These are phyloP conservation scores for Sylvilagus bachmani DNA, from an alignment of 2,113 vertebrate genomes.

Conservation along the genomic window DNA sequence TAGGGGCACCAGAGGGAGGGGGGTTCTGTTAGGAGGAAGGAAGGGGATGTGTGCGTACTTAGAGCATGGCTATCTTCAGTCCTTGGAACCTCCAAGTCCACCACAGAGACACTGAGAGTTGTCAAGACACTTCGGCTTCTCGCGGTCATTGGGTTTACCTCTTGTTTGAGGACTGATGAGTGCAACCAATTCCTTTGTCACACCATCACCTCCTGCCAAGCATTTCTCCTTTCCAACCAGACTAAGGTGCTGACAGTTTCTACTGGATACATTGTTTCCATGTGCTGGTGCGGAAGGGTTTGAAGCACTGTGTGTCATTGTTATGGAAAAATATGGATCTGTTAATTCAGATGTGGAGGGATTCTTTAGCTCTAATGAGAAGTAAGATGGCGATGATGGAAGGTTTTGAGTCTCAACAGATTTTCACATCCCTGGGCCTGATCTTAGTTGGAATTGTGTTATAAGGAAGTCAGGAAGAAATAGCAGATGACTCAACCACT, in stretches of 20 bases:
- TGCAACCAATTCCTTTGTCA: not conserved
- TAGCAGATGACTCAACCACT: slow-evolving; percentile 61
- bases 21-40: not conserved
- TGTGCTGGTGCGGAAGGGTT: not conserved
- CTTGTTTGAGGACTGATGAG: not conserved
- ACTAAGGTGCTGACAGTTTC: slow-evolving; percentile 23
- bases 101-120: not conserved
- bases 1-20: not conserved
- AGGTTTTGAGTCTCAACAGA: slow-evolving; percentile 52
- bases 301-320: not conserved
- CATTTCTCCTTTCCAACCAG: not conserved
- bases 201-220: not conserved
- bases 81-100: not conserved
- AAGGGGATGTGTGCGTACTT: not conserved
- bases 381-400: not conserved
- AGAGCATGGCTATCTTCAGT: not conserved
- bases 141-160: not conserved
- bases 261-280: not conserved
- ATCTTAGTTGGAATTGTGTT: slow-evolving; percentile 31
- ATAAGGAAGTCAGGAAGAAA: slow-evolving; percentile 63
- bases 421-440: not conserved
- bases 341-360: not conserved
- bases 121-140: not conserved
- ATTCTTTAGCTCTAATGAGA: slow-evolving; percentile 17
- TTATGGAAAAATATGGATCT: slow-evolving; percentile 8